Percentiles rank a stretch among this genome's conserved stretches.
Evolutionary conservation across 2,113 vertebrate species (phyloP).

Genomic region (Calidris pygmaea): DNA sequence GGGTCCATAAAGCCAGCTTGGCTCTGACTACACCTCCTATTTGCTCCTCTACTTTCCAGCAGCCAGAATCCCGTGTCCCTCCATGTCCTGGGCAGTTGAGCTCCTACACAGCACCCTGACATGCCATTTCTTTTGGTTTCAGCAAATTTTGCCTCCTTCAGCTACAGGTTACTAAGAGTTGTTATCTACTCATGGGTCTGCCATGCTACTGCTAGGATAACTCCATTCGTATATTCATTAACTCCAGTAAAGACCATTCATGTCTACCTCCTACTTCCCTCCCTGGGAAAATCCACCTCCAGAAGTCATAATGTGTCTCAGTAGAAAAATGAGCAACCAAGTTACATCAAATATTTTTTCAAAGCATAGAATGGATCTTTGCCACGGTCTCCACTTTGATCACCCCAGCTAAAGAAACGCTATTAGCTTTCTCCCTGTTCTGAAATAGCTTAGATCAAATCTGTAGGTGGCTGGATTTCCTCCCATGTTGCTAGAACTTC

Average conservation of each 20-base stretch:
- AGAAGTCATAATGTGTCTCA: neutral
- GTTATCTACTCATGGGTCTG: neutral
- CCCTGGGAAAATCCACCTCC: neutral
- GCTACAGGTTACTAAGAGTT: neutral
- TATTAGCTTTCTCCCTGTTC: neutral
- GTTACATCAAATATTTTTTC: neutral
- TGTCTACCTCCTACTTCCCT: neutral
- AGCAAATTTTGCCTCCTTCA: neutral
- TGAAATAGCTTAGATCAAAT: neutral
- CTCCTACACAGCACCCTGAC: neutral
- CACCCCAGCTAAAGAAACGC: neutral
- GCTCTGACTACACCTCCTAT: neutral
- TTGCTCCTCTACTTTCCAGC: neutral
- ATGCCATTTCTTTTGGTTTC: neutral
- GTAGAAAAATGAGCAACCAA: neutral
- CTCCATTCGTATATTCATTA: neutral
- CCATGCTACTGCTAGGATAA: neutral
- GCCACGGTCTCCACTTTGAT: neutral
- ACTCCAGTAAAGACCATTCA: neutral
- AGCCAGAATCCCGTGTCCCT: neutral
- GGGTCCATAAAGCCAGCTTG: neutral
- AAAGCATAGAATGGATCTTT: neutral
- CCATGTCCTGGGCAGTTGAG: neutral
- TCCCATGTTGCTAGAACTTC: neutral
- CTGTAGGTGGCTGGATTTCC: neutral